phyloP scores from a whole-genome alignment of 2,888 invertebrate species.

The Anodontia alba region DNA sequence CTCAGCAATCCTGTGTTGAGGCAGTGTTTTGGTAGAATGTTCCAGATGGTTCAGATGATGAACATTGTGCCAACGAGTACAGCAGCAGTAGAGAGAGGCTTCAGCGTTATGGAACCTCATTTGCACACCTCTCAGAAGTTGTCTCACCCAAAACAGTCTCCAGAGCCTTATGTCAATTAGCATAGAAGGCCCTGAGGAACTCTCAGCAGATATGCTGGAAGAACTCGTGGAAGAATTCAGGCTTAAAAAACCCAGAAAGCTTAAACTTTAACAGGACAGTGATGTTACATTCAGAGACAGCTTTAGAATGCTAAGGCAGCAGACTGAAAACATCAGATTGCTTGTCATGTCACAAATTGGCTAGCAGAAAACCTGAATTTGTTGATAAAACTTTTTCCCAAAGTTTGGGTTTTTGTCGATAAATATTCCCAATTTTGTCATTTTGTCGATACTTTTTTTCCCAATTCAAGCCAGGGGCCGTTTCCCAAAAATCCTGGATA shows the following conservation, averaged over 20 bases:
- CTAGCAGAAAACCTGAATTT: not conserved
- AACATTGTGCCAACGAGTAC: not conserved
- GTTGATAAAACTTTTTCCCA: not conserved
- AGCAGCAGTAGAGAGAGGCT: not conserved
- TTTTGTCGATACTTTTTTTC: not conserved
- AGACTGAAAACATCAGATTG: not conserved
- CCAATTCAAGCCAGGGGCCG: not conserved
- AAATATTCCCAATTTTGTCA: not conserved
- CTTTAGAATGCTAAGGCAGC: not conserved
- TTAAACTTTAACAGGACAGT: not conserved
- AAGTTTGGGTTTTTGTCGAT: not conserved
- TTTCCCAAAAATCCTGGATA: not conserved
- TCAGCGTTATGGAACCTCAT: not conserved
- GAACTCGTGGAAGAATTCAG: not conserved
- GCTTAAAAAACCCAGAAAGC: not conserved
- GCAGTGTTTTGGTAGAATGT: not conserved
- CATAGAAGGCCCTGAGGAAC: not conserved
- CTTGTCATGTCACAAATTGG: not conserved
- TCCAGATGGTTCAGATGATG: not conserved
- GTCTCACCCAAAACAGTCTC: not conserved
- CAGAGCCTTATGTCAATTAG: not conserved
- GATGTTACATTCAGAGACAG: no score
- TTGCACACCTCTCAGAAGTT: constrained; percentile 6
- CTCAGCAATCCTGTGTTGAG: not conserved
- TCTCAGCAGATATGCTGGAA: not conserved